phyloP scores from a whole-genome alignment of 2,113 vertebrate species.

The Atractosteus spatula region DNA sequence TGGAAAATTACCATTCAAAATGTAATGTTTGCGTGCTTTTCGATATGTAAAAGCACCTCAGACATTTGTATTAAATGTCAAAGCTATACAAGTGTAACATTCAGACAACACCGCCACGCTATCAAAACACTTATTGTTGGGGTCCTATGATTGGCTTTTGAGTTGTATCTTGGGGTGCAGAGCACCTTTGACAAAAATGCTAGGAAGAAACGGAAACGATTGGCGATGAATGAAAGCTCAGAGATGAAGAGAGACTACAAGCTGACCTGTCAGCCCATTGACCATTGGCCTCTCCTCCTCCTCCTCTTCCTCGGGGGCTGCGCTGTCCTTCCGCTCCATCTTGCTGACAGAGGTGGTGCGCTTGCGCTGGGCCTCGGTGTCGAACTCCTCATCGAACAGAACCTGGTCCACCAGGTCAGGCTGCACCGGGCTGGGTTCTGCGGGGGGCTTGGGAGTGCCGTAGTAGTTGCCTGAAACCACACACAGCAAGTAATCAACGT shows the following conservation, averaged over 20 bases:
- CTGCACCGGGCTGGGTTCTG: constrained; percentile 92
- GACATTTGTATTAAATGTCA: too few species aligned
- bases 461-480: constrained; percentile 86
- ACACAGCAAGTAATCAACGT: neutral
- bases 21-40: too few species aligned
- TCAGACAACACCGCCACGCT: too few species aligned
- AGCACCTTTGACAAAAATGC: constrained; percentile 7
- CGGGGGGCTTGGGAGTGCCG: constrained; percentile 92
- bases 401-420: constrained; percentile 94
- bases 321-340: constrained; percentile 92
- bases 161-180: too few species aligned
- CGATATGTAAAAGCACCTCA: too few species aligned
- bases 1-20: too few species aligned
- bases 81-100: too few species aligned
- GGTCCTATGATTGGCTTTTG: too few species aligned
- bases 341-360: constrained; percentile 96
- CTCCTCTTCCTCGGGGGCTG: constrained; percentile 92
- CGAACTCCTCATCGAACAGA: constrained; percentile 94
- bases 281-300: constrained; percentile 86
- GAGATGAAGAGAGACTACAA: neutral
- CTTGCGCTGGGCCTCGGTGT: constrained; percentile 88
- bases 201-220: neutral
- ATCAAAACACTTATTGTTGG: too few species aligned
- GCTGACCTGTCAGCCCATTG: constrained; percentile 83
- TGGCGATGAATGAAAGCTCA: neutral